Evolutionary conservation across 2,888 invertebrate species (phyloP).

Genomic region (Phengaris arion): DNA sequence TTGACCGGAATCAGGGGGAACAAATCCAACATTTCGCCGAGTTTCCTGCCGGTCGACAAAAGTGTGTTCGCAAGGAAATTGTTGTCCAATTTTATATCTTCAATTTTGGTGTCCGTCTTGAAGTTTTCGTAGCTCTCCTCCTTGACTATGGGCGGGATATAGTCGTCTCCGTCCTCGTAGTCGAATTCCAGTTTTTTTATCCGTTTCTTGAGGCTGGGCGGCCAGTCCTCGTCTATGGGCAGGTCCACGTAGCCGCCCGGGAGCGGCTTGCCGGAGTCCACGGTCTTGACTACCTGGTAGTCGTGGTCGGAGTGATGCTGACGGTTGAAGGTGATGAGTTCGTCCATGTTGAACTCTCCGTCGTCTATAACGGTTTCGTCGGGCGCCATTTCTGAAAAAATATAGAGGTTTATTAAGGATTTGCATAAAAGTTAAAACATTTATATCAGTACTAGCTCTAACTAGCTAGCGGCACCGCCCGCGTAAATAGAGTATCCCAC

Average conservation of each 20-base stretch:
- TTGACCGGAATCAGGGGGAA: constrained; percentile 65
- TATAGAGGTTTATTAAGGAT: background rate
- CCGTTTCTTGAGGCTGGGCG: constrained; percentile 73
- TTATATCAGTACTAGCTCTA: too few species aligned
- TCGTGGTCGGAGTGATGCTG: constrained; percentile 74
- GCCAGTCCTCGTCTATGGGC: constrained; percentile 81
- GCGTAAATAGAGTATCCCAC: too few species aligned
- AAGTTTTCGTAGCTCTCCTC: constrained; percentile 65
- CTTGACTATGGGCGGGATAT: constrained; percentile 64
- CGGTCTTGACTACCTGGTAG: constrained; percentile 66
- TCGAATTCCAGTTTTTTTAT: constrained; percentile 72
- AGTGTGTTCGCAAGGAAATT: constrained; percentile 59
- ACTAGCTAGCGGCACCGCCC: too few species aligned
- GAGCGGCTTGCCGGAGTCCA: constrained; percentile 51
- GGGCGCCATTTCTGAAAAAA: constrained; percentile 60
- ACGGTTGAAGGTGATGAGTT: constrained; percentile 78
- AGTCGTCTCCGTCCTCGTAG: constrained; percentile 65
- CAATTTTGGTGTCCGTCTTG: constrained; percentile 53
- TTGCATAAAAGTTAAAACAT: background rate
- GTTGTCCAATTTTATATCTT: constrained; percentile 48
- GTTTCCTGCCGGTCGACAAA: constrained; percentile 62
- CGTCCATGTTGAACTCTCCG: constrained; percentile 81
- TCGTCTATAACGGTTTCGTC: constrained; percentile 78
- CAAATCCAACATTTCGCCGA: constrained; percentile 63
- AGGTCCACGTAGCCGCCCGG: constrained; percentile 76